Percentiles rank a stretch among this genome's conserved stretches.
Conservation (phyloP, 2,113 vertebrate genomes). For the Sapajus apella region DNA sequence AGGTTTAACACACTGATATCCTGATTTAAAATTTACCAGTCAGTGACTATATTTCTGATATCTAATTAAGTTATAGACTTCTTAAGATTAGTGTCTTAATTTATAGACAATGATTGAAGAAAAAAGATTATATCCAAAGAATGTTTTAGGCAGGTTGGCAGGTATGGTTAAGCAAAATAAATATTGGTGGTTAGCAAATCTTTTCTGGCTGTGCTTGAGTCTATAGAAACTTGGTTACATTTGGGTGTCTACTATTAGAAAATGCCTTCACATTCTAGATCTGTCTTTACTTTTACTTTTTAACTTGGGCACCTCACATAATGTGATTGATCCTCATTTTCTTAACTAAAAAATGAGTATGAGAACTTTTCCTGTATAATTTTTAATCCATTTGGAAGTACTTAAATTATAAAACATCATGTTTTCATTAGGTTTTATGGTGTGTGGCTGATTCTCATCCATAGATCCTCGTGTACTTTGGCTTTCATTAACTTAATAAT, state of each 20-base stretch:
- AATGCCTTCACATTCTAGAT: not conserved
- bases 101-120: not conserved
- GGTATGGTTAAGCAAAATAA: not conserved
- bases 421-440: constrained; percentile 15
- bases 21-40: not conserved
- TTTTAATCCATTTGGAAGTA: not conserved
- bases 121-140: not conserved
- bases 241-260: not conserved
- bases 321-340: not conserved
- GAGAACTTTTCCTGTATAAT: not conserved
- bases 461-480: not conserved
- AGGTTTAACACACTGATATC: not conserved
- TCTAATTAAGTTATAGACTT: not conserved
- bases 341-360: not conserved
- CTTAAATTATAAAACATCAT: not conserved
- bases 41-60: not conserved
- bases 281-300: not conserved
- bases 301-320: not conserved
- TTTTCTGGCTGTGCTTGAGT: not conserved
- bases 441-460: not conserved
- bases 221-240: not conserved
- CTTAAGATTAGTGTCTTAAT: not conserved
- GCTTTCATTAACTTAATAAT: not conserved
- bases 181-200: not conserved
- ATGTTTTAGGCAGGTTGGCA: not conserved